Evolutionary conservation across 2,888 invertebrate genomes (phyloP), one percentile per base, ranked within the genome.

Genomic region (Odontomyia ornata): DNA sequence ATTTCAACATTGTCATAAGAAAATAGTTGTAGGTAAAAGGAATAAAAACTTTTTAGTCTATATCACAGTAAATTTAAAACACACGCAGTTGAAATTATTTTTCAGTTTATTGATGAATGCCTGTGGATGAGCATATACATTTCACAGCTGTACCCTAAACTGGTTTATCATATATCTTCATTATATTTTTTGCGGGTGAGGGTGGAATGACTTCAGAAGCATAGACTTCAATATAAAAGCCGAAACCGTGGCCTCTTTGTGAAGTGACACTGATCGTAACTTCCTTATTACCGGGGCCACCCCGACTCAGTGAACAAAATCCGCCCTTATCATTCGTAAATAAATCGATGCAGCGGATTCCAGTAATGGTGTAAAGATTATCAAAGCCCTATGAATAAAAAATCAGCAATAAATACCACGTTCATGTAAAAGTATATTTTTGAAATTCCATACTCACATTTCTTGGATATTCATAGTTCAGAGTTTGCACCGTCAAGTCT

Each of bases 201-300:
- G n/a, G n/a, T n/a, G n/a, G 7, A 43, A 43, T 13, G 43, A 43
- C 7, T 43, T 43, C 7, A 9, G 28, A 52, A 0, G 83, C 87
- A 81, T 86, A 89, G 47, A 89, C 79, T 65, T 86, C 84, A 11
- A 89, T 82, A 18, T 85, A 71, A 79, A 88, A 89, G 79, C 87
- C 85, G 80, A 88, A 85, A 3, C 87, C 85, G 28, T 86, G 85
- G 36, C 85, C 83, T 21, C 87, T 83, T 79, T 86, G 84, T 23
- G 89, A 88, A 80, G 86, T 88, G 81, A 89, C 86, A 47, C 83
- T 84, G 0, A 89, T 77, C 0, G 84, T 84, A 1, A 84, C 87
- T 30, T 81, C 82, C 9, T 72, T 82, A 62, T 79, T 75, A 1
- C 85, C 84, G 0, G 87, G 85, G 9, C 89, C 89, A 36, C 89